A percentile compares a stretch with the other conserved stretches of the same genome.
These are phyloP conservation scores for Remorina albescens DNA, from an alignment of 2,797 vertebrate genomes.

Conservation along the genomic window DNA sequence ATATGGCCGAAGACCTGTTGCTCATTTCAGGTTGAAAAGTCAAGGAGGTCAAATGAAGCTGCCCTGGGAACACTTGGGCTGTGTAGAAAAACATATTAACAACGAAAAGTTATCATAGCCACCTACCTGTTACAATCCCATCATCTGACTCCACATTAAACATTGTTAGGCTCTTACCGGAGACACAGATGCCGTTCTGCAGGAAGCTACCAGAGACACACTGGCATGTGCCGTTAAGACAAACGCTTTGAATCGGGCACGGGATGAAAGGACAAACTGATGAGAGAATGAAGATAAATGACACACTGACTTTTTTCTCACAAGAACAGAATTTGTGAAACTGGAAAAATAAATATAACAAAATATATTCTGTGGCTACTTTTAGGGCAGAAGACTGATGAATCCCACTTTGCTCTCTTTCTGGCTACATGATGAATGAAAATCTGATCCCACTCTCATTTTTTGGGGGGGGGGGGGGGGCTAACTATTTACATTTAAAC, in stretches of 20 bases:
- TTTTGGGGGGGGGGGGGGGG: too few species aligned
- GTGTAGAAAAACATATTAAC: not conserved
- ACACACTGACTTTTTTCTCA: not conserved
- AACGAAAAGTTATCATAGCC: not conserved
- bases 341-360: too few species aligned
- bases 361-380: too few species aligned
- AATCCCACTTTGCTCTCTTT: not conserved
- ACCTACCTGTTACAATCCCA: not conserved
- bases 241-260: slow-evolving; percentile 75
- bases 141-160: not conserved
- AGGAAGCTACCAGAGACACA: slow-evolving; percentile 79
- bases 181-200: slow-evolving; percentile 52
- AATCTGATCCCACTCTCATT: too few species aligned
- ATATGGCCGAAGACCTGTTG: slow-evolving; percentile 68
- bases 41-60: slow-evolving; percentile 66
- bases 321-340: not conserved
- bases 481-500: too few species aligned
- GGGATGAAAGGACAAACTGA: slow-evolving; percentile 68
- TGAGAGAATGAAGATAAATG: not conserved
- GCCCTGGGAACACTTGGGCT: slow-evolving; percentile 82
- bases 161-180: slow-evolving; percentile 62
- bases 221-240: slow-evolving; percentile 75
- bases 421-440: not conserved
- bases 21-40: slow-evolving; percentile 63
- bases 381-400: too few species aligned